phyloP scores from a whole-genome alignment of 92 coral and sea anemone species.

The Paramuricea clavata region DNA sequence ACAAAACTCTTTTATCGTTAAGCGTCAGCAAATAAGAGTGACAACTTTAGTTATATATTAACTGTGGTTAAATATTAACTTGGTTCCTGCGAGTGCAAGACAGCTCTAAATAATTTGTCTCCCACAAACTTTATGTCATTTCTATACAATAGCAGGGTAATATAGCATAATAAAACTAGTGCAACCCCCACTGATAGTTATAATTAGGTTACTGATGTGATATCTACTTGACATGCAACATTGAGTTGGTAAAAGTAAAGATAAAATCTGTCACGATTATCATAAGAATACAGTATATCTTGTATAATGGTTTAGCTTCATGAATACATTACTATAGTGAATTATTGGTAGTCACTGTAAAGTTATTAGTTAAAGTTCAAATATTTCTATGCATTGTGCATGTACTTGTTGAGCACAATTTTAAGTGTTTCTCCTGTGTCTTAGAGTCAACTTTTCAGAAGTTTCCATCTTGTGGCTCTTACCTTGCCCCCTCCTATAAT shows the following conservation, averaged over 20 bases:
- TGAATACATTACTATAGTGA: background rate
- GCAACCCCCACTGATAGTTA: conserved; percentile 9
- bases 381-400: too few relatives aligned
- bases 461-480: too few relatives aligned
- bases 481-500: too few relatives aligned
- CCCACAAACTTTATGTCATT: conserved; percentile 6
- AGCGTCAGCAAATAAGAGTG: background rate
- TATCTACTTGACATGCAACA: background rate
- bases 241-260: background rate
- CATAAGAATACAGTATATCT: background rate
- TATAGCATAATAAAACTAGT: background rate
- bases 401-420: too few relatives aligned
- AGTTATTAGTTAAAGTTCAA: too few relatives aligned
- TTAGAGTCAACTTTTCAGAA: too few relatives aligned
- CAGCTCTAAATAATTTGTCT: conserved; percentile 36
- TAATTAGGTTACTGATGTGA: conserved; percentile 3
- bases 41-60: background rate
- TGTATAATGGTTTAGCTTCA: background rate
- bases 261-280: conserved; percentile 11
- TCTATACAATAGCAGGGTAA: background rate
- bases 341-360: background rate
- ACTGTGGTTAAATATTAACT: background rate
- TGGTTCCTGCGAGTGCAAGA: background rate
- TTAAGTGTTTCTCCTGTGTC: too few relatives aligned
- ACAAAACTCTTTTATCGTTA: background rate